Evolutionary conservation across 2,113 vertebrate species (phyloP), one percentile per base, ranked within the genome.

Genomic region (Illadopsis cleaveri): DNA sequence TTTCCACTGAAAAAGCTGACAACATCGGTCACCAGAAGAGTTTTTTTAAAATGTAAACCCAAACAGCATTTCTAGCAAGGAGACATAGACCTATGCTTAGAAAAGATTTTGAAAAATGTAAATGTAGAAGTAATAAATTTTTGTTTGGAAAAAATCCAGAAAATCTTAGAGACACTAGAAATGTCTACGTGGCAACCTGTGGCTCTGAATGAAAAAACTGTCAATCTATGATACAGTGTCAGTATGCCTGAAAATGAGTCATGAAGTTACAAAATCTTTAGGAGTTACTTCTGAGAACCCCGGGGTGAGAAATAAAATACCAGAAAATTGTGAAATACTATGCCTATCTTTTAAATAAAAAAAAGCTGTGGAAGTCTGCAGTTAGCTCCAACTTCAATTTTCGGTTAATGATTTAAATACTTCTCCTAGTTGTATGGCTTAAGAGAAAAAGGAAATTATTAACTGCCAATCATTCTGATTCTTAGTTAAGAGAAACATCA

Each of bases 261-360:
- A 76, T 2, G 9, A 82, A 37, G 72, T 38, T 50, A 82, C 23
- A 71, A 71, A 88, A 66, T 24, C 6, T 51, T 38, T 33, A n/a
- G 25, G 35, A 68, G 60, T 14, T 65, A 51, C 24, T 72, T 54
- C 50, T 72, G 37, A 56, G 58, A 90, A 81, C 37, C 33, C 19
- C 22, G 37, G 5, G 7, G 8, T 6, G 42, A 31, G 22, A 77
- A 51, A n/a, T 3, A 5, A 56, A 66, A 71, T 14, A n/a, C 7
- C 3, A 44, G 18, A 66, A 66, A 40, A 64, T 38, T 1, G 0
- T 4, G 38, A 58, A 64, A 72, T 2, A 31, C 0, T 0, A 5
- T 12, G 40, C 12, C 27, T 24, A 7, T 21, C 4, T 40, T 83
- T 42, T 15, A 40, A 56, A 47, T 8, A 21, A 4, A 21, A 4